phyloP scores from a whole-genome alignment of 1,140 invertebrate genomes.

The Meloidogyne floridensis region DNA sequence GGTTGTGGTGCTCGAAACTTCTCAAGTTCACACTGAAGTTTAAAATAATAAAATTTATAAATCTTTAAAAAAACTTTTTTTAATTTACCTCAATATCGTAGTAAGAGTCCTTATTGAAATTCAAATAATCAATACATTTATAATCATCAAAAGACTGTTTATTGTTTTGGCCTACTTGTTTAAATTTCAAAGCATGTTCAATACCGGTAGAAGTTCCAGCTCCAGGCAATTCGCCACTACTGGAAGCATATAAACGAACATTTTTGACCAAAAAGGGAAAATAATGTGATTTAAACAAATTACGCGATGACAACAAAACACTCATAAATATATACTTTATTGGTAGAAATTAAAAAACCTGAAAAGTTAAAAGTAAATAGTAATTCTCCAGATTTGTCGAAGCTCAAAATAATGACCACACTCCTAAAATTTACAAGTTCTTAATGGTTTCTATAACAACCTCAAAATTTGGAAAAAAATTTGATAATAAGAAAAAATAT shows the following conservation, averaged over 20 bases:
- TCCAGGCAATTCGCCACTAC: neutral
- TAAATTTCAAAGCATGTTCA: conserved; percentile 50
- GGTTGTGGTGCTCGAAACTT: conserved; percentile 49
- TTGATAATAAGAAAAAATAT: too few species aligned
- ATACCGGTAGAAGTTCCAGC: conserved; percentile 45
- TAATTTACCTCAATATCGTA: conserved; percentile 48
- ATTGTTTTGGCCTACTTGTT: conserved; percentile 28
- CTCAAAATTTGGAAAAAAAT: too few species aligned
- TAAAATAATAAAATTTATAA: neutral
- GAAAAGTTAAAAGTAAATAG: too few species aligned
- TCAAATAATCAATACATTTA: conserved; percentile 52
- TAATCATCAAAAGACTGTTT: conserved; percentile 54
- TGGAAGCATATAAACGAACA: neutral
- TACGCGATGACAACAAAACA: neutral
- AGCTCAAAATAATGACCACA: too few species aligned
- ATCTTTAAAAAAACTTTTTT: conserved; percentile 16
- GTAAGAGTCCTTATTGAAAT: conserved; percentile 50
- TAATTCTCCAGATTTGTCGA: too few species aligned
- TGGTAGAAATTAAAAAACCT: neutral
- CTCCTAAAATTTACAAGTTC: too few species aligned
- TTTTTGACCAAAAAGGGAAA: neutral
- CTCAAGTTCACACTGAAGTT: conserved; percentile 45
- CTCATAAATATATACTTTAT: neutral
- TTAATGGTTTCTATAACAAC: too few species aligned
- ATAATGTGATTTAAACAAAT: neutral